Conservation (phyloP, 2,113 vertebrate genomes). For the Ophthalmolycus amberensis region DNA sequence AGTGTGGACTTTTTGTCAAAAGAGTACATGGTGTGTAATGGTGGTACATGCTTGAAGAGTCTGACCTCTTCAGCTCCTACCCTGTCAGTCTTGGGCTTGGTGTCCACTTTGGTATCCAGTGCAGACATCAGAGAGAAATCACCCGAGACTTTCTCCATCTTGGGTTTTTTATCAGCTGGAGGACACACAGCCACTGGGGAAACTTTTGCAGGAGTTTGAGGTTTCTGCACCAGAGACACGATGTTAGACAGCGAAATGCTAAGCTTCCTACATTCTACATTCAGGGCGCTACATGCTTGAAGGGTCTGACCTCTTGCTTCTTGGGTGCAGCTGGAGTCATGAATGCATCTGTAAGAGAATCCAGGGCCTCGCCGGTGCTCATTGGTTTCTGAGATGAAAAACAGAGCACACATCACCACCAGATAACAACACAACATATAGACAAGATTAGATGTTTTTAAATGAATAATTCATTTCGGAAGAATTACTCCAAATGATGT, state of each 20-base stretch:
- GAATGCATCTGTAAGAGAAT: conserved; percentile 78
- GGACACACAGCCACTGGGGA: conserved; percentile 30
- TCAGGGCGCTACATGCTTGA: too few relatives aligned
- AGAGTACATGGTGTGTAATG: background rate
- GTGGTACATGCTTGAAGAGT: conserved; percentile 1
- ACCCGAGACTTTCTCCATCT: conserved; percentile 27
- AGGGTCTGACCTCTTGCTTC: conserved; percentile 54
- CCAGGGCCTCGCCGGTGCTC: conserved; percentile 78
- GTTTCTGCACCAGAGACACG: conserved; percentile 52
- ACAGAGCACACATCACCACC: background rate
- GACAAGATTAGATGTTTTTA: background rate
- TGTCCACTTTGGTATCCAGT: background rate
- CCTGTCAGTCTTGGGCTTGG: conserved; percentile 47
- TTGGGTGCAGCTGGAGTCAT: conserved; percentile 48
- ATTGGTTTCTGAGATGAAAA: conserved; percentile 72
- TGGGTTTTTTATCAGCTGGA: conserved; percentile 72
- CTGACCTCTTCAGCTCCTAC: conserved; percentile 50
- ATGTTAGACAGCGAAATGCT: background rate
- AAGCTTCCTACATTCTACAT: background rate
- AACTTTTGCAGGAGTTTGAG: conserved; percentile 17
- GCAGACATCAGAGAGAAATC: background rate
- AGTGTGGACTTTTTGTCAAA: background rate
- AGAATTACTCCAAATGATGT: background rate
- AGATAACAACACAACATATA: background rate
- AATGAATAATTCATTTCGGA: background rate